phyloP scores from a whole-genome alignment of 2,888 invertebrate genomes.

The Melinaea marsaeus region DNA sequence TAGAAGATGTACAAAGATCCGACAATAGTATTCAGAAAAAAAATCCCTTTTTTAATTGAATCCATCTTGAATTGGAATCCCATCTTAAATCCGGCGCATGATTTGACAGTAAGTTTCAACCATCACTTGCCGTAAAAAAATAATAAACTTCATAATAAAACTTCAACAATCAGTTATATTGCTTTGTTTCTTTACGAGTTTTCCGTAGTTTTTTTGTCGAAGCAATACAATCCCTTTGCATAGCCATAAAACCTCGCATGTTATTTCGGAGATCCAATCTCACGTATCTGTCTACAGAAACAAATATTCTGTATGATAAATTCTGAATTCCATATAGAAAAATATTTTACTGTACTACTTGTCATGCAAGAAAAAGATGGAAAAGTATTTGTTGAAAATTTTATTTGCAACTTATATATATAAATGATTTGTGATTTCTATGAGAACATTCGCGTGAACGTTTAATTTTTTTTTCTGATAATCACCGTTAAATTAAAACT shows the following conservation, averaged over 20 bases:
- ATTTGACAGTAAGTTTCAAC: constrained; percentile 47
- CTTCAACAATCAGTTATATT: constrained; percentile 58
- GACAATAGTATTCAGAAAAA: no score
- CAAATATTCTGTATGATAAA: constrained; percentile 4
- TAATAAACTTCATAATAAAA: constrained; percentile 41
- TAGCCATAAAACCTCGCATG: constrained; percentile 6
- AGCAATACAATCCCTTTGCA: constrained; percentile 16
- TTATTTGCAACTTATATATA: no score
- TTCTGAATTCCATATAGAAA: neutral
- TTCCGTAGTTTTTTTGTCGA: constrained; percentile 18
- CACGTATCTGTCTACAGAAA: neutral
- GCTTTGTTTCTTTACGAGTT: constrained; percentile 46
- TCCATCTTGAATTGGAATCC: neutral
- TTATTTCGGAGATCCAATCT: constrained; percentile 6
- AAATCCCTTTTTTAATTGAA: neutral
- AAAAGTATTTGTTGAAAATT: no score
- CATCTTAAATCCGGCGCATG: neutral
- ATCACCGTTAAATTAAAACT: constrained; percentile 8
- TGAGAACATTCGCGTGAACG: neutral
- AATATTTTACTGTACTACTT: neutral
- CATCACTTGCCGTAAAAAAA: constrained; percentile 49
- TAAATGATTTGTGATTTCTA: no score
- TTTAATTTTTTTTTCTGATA: neutral
- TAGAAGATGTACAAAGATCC: no score
- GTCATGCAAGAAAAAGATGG: no score